Conservation (phyloP, 1,140 invertebrate genomes). For the Xylocopa sonorina region DNA sequence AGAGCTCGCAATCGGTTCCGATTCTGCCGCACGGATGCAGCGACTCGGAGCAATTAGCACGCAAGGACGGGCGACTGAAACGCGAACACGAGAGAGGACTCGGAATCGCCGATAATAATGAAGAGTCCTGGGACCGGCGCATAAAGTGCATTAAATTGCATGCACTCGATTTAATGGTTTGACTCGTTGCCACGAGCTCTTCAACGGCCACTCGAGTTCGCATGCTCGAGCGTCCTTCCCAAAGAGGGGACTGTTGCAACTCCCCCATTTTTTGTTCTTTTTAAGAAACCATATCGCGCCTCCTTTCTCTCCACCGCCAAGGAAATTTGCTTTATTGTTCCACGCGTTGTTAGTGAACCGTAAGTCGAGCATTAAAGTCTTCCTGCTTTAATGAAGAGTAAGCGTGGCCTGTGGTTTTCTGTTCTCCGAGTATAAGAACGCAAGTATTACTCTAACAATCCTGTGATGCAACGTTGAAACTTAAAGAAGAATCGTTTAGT, state of each 20-base stretch:
- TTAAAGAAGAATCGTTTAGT: neutral
- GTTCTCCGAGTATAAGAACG: neutral
- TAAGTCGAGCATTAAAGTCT: neutral
- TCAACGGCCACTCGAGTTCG: constrained; percentile 29
- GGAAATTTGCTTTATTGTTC: neutral
- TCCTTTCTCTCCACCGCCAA: neutral
- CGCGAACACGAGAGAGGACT: constrained; percentile 6
- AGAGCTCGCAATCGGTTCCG: neutral
- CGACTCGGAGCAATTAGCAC: constrained; percentile 34
- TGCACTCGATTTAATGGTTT: constrained; percentile 52
- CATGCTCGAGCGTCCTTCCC: constrained; percentile 30
- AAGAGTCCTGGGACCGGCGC: constrained; percentile 26
- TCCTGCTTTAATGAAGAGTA: neutral
- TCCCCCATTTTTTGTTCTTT: too few relatives aligned
- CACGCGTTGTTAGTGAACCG: neutral
- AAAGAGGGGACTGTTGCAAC: constrained; percentile 9
- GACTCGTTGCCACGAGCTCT: constrained; percentile 23
- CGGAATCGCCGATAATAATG: constrained; percentile 35
- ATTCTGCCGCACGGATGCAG: neutral
- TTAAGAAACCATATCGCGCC: constrained; percentile 8
- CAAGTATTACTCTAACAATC: neutral
- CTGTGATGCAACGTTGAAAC: neutral
- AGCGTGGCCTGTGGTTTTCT: neutral
- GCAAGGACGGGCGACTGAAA: constrained; percentile 33
- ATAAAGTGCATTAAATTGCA: constrained; percentile 53